A percentile compares a stretch with the other conserved stretches of the same genome.
Evolutionary conservation across 2,797 vertebrate genomes (phyloP).

Genomic region (Acrossocheilus fasciatus): DNA sequence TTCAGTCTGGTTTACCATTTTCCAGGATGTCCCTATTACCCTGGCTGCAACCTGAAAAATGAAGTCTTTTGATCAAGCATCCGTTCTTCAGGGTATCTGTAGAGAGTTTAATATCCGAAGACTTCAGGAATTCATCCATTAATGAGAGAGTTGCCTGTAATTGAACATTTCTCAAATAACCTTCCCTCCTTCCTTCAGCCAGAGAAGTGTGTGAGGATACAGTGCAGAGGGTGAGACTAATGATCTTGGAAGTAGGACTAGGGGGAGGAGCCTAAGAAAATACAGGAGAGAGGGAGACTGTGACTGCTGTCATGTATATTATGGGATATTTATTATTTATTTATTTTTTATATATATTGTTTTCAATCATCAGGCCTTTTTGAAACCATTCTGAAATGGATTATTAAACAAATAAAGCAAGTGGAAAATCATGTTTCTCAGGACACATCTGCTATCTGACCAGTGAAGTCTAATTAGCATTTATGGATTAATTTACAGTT

Average conservation of each 20-base stretch:
- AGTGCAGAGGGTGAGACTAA: constrained; percentile 48
- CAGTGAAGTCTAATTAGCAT: constrained; percentile 1
- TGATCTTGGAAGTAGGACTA: constrained; percentile 46
- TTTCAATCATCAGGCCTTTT: not conserved
- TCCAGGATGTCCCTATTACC: constrained; percentile 24
- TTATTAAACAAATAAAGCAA: not conserved
- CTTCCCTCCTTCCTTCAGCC: constrained; percentile 21
- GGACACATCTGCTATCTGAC: not conserved
- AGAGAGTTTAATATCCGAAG: constrained; percentile 14
- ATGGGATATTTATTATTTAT: not conserved
- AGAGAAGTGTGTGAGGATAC: constrained; percentile 30
- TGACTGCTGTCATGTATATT: not conserved
- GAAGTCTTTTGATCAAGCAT: constrained; percentile 26
- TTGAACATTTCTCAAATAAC: constrained; percentile 29
- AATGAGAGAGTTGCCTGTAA: constrained; percentile 13
- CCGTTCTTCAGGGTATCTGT: constrained; percentile 8
- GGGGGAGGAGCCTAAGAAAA: constrained; percentile 36
- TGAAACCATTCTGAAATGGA: not conserved
- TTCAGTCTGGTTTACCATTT: constrained; percentile 50
- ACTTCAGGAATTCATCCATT: constrained; percentile 27
- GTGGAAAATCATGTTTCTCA: not conserved
- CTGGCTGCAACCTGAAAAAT: constrained; percentile 25
- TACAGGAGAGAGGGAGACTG: not conserved
- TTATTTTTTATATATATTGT: not conserved
- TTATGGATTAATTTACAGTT: not conserved